Base-by-base conservation (phyloP, 2,113 vertebrate genomes). In the Neodontobutis hainanensis region DNA sequence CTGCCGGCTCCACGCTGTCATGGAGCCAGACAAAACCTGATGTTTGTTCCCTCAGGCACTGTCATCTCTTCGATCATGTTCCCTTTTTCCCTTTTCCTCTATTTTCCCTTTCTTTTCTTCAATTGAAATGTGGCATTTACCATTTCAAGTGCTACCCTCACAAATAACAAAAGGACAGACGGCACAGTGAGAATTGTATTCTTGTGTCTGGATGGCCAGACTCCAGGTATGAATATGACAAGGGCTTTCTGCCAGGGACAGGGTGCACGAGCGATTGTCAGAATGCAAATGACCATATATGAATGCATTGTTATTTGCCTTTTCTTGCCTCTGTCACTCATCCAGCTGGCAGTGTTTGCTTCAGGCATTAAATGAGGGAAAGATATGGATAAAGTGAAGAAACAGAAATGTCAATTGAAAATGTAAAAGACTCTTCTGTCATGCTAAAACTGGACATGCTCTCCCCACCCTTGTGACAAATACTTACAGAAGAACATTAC, bases 1-100 rank as follows among this genome's bases (percentile, higher is more conserved):
- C 82, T 81, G 81, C 91, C 90, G 88, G 87, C 88, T 87, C 87
- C 71, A 80, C 65, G 83, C 86, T 90, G 88, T 91, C 90, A 92
- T 72, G 47, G 65, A 82, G 81, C 81, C 77, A 84, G 86, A 87
- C 87, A 84, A 81, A 66, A 78, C 86, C 80, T 77, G 89, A 89
- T 87, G 81, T 81, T 81, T 85, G 77, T 63, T 87, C 88, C 89
- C 89, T 73, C 64, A 76, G 86, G 89, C 80, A 51, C 75, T 84
- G 85, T 85, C 85, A 87, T 83, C 68, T 68, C 58, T 73, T 65
- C 15, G 1, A 47, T 53, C 19, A 27, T 14, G 19, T 72, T 65
- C 69, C 63, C 72, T 70, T 58, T 55, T 35, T 14, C 44, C 53
- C 46, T 57, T 64, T 61, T 47, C 49, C 67, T 61, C 65, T 51